Evolutionary conservation across 2,797 vertebrate species (phyloP).

Genomic region (Leucoraja ocellata): DNA sequence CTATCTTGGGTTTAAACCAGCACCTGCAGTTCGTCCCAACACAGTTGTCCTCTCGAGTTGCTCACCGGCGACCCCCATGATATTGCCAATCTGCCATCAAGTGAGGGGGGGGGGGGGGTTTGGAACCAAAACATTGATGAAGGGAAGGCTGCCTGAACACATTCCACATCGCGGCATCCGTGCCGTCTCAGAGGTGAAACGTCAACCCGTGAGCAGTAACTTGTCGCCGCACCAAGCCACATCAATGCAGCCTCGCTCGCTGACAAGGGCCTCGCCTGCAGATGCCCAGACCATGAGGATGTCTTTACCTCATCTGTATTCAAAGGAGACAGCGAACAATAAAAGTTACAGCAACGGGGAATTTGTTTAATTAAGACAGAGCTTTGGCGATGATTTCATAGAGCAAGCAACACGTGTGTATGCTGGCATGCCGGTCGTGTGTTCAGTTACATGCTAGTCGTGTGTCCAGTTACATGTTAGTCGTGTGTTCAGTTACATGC

Average conservation of each 20-base stretch:
- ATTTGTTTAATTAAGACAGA: slow-evolving; percentile 29
- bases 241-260: neutral
- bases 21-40: too few relatives aligned
- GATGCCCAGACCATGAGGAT: neutral
- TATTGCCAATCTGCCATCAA: neutral
- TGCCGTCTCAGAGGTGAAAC: neutral
- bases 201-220: neutral
- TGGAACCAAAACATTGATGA: neutral
- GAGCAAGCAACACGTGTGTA: slow-evolving; percentile 24
- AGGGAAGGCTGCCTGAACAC: neutral
- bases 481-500: neutral
- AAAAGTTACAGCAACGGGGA: slow-evolving; percentile 27
- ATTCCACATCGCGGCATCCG: neutral
- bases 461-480: neutral
- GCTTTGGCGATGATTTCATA: slow-evolving; percentile 10
- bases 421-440: neutral
- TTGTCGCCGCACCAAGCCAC: neutral
- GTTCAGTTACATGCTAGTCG: neutral
- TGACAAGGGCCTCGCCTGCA: neutral
- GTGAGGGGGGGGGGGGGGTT: too few relatives aligned
- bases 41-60: neutral
- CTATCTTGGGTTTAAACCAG: too few relatives aligned
- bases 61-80: neutral
- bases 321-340: slow-evolving; percentile 14
- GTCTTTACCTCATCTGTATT: slow-evolving; percentile 14